phyloP scores from a whole-genome alignment of 1,140 invertebrate genomes.

The Manduca sexta region DNA sequence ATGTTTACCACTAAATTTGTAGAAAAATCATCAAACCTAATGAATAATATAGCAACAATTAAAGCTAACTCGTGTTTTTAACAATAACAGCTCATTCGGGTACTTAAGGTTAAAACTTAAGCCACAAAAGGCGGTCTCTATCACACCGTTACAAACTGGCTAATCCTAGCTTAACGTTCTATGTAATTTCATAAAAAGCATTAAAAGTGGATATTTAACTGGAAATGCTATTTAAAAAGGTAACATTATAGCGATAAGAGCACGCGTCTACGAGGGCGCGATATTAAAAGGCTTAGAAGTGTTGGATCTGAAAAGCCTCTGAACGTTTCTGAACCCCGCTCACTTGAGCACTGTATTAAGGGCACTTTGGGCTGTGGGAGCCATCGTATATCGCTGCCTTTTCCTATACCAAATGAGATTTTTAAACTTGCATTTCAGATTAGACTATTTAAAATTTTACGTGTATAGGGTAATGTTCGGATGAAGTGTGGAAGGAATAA shows the following conservation, averaged over 20 bases:
- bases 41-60: too few relatives aligned
- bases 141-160: too few relatives aligned
- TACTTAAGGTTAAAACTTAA: too few relatives aligned
- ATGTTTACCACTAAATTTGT: too few relatives aligned
- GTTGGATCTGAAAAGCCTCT: conserved; percentile 66
- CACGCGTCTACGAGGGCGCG: conserved; percentile 35
- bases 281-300: conserved; percentile 71
- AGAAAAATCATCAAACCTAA: too few relatives aligned
- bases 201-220: conserved; percentile 25
- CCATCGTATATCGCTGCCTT: conserved; percentile 52
- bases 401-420: conserved; percentile 17
- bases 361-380: conserved; percentile 59
- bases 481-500: too few relatives aligned
- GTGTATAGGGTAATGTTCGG: too few relatives aligned
- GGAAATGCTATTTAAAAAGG: conserved; percentile 44
- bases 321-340: conserved; percentile 64
- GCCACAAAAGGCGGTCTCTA: too few relatives aligned
- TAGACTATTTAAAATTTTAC: too few relatives aligned
- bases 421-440: neutral
- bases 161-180: neutral
- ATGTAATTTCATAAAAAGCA: conserved; percentile 1
- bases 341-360: conserved; percentile 71
- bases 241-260: conserved; percentile 47
- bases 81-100: too few relatives aligned
- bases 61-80: too few relatives aligned